phyloP scores from a whole-genome alignment of 1,140 invertebrate genomes.

The Oedothorax gibbosus region DNA sequence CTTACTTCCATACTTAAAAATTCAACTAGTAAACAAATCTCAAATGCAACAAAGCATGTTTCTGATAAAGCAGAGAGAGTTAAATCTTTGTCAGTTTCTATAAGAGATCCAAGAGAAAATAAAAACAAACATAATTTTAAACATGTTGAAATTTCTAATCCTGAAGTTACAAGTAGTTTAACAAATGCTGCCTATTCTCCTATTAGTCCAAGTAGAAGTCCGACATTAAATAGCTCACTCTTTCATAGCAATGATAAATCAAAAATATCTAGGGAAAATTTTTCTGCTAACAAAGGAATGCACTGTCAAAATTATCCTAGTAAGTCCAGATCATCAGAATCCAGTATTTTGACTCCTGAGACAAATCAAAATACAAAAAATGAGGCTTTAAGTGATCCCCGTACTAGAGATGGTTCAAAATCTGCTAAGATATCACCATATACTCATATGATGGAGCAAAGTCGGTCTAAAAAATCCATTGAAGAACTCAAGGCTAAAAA shows the following conservation, averaged over 20 bases:
- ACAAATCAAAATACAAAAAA: slow-evolving; percentile 3
- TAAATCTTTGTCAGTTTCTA: neutral
- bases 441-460: slow-evolving; percentile 1
- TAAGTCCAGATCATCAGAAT: slow-evolving; percentile 3
- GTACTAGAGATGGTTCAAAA: slow-evolving; percentile 9
- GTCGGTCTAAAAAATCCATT: slow-evolving; percentile 11
- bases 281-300: slow-evolving; percentile 6
- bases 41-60: neutral
- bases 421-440: slow-evolving; percentile 10
- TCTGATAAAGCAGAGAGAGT: slow-evolving; percentile 1
- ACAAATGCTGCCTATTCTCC: slow-evolving; percentile 61
- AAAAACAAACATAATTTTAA: slow-evolving; percentile 17
- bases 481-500: slow-evolving; percentile 43
- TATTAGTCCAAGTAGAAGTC: slow-evolving; percentile 79
- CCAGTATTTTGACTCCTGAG: neutral
- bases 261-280: slow-evolving; percentile 16
- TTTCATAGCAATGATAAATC: slow-evolving; percentile 14
- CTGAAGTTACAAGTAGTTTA: slow-evolving; percentile 51
- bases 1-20: neutral
- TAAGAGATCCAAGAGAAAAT: slow-evolving; percentile 21
- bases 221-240: slow-evolving; percentile 74
- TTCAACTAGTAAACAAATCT: slow-evolving; percentile 1
- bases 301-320: slow-evolving; percentile 9
- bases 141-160: slow-evolving; percentile 51
- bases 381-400: slow-evolving; percentile 19